Base-by-base conservation (phyloP, 2,797 vertebrate genomes). In the Siniperca undulata region DNA sequence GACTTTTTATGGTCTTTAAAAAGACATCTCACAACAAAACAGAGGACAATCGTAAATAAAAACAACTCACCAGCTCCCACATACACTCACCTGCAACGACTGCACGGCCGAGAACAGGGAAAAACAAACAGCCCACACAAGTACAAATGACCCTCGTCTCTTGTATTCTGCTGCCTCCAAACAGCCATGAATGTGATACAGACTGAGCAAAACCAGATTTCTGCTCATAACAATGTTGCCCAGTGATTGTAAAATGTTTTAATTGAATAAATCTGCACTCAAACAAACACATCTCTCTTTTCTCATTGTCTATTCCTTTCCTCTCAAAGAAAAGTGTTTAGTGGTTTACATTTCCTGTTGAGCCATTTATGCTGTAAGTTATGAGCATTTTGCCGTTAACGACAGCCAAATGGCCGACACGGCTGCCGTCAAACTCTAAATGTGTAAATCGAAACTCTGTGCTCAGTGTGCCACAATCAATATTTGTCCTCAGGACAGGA, bases 381-480 rank as follows among this genome's bases (percentile, higher is more conserved):
- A 95, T 87, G 92, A 91, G 77, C 78, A 22, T 80, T 80, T 77
- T 12, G 74, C 78, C 34, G 55, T 82, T 91, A 92, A 93, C 82
- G 84, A 91, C 89, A 46, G 89, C 82, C 91, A 88, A 94, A 92
- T 75, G 87, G 88, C 76, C 89, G 86, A 93, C 92, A 92, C 69
- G 86, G 89, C 84, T 58, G 77, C 82, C 70, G 84, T 90, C 91
- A 91, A 88, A 88, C 84, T 90, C 86, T 77, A 87, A 92, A 92
- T 89, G 94, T 93, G 86, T 86, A 92, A 94, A 95, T 96, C 92
- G 92, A 94, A 95, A 93, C 88, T 80, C 67, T 68, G 81, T 60
- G 79, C 88, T 85, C 53, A 30, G 66, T 19, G 68, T 22, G 53
- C 80, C 74, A 55, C 90, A 73, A 94, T 94, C 91, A 80, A 94